Evolutionary conservation across 2,113 vertebrate species (phyloP), one percentile per base, ranked within the genome.

Genomic region (Octodon degus): DNA sequence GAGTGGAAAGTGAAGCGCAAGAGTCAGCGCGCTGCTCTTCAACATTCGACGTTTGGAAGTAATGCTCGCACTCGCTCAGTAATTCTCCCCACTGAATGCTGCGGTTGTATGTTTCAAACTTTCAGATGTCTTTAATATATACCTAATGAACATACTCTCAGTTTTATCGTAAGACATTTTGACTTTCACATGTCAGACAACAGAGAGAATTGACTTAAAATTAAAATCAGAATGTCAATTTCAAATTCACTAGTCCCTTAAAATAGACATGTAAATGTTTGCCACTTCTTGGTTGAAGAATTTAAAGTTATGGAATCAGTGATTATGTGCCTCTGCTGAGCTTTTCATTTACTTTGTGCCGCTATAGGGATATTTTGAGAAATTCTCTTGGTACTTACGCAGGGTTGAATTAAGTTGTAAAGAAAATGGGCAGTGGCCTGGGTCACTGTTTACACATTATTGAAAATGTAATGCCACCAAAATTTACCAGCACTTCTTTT

Each of bases 21-120:
- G 47, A 86, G 92, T 96, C 92, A 10, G 34, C 68, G 63, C 24
- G 27, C 27, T 92, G 30, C 82, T 93, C 79, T 77, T 37, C 92
- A 93, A 94, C 88, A 92, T 96, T 95, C 82, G 27, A 20, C 86
- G 92, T 96, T 95, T 72, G 27, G 24, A 74, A 65, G 43, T 82
- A 74, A 47, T 20, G 34, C 19, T 22, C 13, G 24, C 47, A 40
- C 10, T 87, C 84, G 86, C 62, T 84, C 37, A 40, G 37, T 0
- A 70, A 24, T 86, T 92, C 93, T 97, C 88, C 89, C 63, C 27
- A 53, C 24, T 65, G 70, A 96, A 92, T 13, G 1, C 74, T n/a
- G 62, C 58, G 55, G 55, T 94, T 91, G 62, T 60, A 25, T 77
- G 87, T 81, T 91, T 94, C 58, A 95, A 81, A 86, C 81, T 90